Base-by-base conservation (phyloP, 2,113 vertebrate species). In the Phocoena phocoena region DNA sequence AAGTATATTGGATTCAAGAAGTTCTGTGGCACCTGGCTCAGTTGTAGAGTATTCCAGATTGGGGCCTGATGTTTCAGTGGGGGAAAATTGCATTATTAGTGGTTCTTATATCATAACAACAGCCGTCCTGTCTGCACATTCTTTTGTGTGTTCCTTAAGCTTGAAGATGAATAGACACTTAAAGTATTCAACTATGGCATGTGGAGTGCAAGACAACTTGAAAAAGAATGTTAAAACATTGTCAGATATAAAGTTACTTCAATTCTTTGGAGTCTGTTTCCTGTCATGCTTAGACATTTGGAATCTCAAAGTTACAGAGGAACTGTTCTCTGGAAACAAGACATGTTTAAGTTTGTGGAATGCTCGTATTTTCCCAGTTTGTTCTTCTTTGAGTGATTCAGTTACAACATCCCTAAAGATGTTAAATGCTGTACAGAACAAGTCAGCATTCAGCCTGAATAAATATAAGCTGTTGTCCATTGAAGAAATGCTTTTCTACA, bases 41-140 rank as follows among this genome's bases (percentile, higher is more conserved):
- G 96, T 99, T 96, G 97, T 99, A 70, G 99, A 99, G 60, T 99
- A 99, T 97, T 99, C 98, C 67, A 99, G 99, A 31, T 85, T 99
- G 36, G 99, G 98, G 2, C 96, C 99, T 1, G 94, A 96, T 1
- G 99, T 99, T 17, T 98, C 98, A 0, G 77, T 99, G 0, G 99
- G 99, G 6, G 33, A 77, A 60, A 98, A 98, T 86, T 98, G 99
- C 96, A 99, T 99, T 77, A 65, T 99, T 13, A 99, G 99, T 89
- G 98, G 99, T 33, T 99, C 98, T 28, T 92, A 36, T 96, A 91
- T 99, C 28, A 28, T 93, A 28, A 41, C 97, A 21, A 97, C 94
- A 21, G 97, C 97, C 25, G 98, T 96, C 0, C 90, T 99, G 13
- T 99, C 99, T 0, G 95, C 98, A 0, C 5, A 84, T 86, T 99